Conservation (phyloP, 2,113 vertebrate genomes). For the Oryzias celebensis region DNA sequence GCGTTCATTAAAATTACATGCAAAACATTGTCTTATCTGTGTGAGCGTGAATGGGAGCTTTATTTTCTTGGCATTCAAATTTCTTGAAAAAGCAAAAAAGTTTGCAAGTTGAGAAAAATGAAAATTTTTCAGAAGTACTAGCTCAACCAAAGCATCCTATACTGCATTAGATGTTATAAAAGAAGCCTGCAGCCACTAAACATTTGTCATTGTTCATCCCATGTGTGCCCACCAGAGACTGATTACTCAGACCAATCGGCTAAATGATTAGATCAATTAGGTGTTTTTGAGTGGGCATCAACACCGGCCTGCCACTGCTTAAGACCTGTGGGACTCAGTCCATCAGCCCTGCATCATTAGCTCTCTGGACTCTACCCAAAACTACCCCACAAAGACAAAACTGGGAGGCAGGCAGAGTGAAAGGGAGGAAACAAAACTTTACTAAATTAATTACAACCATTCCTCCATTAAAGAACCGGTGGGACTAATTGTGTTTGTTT, state of each 20-base stretch:
- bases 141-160: neutral
- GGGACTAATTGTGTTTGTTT: constrained; percentile 70
- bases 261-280: constrained; percentile 81
- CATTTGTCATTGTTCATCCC: constrained; percentile 65
- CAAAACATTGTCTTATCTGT: constrained; percentile 40
- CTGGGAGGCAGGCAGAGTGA: constrained; percentile 23
- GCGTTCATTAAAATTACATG: constrained; percentile 55
- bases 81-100: constrained; percentile 29
- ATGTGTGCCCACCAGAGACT: constrained; percentile 62
- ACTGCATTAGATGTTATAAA: neutral
- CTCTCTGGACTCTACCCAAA: constrained; percentile 71
- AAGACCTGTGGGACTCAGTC: constrained; percentile 64
- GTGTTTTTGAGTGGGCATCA: constrained; percentile 64
- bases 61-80: constrained; percentile 27
- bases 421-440: constrained; percentile 48
- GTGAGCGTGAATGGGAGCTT: constrained; percentile 27
- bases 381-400: constrained; percentile 59
- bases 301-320: constrained; percentile 55
- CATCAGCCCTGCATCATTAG: constrained; percentile 76
- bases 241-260: constrained; percentile 73
- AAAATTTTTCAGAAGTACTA: no score
- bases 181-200: constrained; percentile 37
- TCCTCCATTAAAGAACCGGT: constrained; percentile 46
- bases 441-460: constrained; percentile 57
- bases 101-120: no score